Conservation (phyloP, 1,140 invertebrate species). For the Camponotus vicinus region DNA sequence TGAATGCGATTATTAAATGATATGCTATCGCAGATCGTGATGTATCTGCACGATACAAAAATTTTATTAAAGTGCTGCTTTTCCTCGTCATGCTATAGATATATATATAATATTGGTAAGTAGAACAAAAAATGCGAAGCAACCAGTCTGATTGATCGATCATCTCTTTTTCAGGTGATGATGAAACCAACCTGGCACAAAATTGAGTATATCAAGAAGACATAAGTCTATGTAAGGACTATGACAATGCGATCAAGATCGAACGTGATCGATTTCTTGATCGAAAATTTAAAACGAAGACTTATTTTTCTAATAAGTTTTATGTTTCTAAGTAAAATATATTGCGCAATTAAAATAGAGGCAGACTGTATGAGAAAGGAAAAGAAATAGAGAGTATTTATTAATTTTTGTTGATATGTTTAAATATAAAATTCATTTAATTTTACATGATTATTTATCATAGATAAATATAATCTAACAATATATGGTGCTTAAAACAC, state of each 20-base stretch:
- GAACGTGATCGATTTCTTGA: background rate
- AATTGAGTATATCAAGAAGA: background rate
- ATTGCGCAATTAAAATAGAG: no score
- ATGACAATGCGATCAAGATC: background rate
- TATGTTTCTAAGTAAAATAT: background rate
- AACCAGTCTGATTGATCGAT: slow-evolving; percentile 13
- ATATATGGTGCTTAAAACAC: background rate
- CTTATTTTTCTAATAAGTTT: background rate
- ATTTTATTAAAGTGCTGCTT: background rate
- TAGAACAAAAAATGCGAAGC: background rate
- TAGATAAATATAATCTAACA: background rate
- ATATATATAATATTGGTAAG: background rate
- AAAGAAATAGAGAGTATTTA: no score
- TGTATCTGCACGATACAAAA: background rate
- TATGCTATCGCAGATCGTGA: background rate
- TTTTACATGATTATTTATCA: background rate
- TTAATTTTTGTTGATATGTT: background rate
- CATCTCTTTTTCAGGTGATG: slow-evolving; percentile 44
- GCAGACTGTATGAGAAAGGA: no score
- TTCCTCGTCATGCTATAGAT: background rate
- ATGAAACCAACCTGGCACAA: background rate
- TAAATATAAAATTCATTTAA: background rate
- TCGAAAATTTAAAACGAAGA: background rate
- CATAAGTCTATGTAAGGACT: background rate
- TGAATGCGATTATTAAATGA: background rate